Evolutionary conservation across 1,140 invertebrate genomes (phyloP), one percentile per base, ranked within the genome.

Genomic region (Leptopilina boulardi): DNA sequence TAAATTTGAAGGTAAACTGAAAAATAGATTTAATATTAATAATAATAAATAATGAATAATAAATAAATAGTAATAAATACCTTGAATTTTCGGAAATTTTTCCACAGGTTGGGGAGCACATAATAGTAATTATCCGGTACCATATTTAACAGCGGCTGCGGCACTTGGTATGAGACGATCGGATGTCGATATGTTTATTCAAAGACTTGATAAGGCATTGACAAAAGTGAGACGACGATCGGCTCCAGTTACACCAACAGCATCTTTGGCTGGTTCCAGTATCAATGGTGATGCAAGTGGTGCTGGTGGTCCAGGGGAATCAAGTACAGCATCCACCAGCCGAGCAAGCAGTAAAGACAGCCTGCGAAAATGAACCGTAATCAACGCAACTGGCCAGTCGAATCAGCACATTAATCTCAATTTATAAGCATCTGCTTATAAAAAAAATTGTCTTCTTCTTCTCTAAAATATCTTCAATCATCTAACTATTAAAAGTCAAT

Each of bases 101-200:
- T 71, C 18, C 82, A 75, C 76, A 91, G 94, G 94, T 41, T 96
- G 94, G 94, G 95, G 95, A 59, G 92, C 94, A 23, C 95, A 95
- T 87, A 91, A 91, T 77, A 91, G 93, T 82, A 92, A 91, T 81
- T 94, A 94, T 85, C 92, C 93, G 30, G 89, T 90, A 73, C 91
- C 93, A 19, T 96, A 96, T 85, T 88, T 96, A 56, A 96, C 95
- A 19, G 94, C 94, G 59, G 94, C 95, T 19, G 94, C 94, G 15
- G 92, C 94, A 21, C 90, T 96, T 73, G 95, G 95, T n/a, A 94
- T 95, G 91, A 92, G 92, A 47, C 92, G 92, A 82, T 85, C 88
- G 3, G 95, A 96, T 79, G 92, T 95, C 18, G 94, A 95, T 83
- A 82, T 90, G 23, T 95, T 96, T 88, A 89, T 95, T 38, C 91